Evolutionary conservation across 2,888 invertebrate genomes (phyloP), one percentile per base, ranked within the genome.

Genomic region (Drosophila subsilvestris): DNA sequence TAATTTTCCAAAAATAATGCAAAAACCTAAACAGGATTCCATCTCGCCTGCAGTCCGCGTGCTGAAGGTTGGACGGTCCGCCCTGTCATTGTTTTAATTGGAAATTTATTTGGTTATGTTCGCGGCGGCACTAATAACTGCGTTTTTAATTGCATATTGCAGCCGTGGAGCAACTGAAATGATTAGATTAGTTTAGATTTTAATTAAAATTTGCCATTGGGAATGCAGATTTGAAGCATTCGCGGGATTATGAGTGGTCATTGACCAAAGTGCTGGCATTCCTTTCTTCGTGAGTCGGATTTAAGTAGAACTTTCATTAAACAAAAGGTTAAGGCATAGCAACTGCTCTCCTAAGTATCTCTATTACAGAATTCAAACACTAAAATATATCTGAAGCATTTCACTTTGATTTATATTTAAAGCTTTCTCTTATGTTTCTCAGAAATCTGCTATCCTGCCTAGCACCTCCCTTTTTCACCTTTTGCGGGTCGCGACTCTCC

Each of bases 91-190:
- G 66, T 67, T 79, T 73, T 86, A 89, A 89, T 87, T 88, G 78
- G 50, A 86, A 86, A 88, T 88, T 75, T 83, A 86, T 88, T 89
- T 86, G 89, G 87, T 70, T 81, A 70, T 65, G 27, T 53, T 58
- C 58, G 61, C 29, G 22, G 60, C 29, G 22, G 42, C 37, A 55
- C 68, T 83, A 77, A 88, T 86, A 87, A 83, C 81, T 71, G 43
- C 53, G 48, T 53, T 80, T 86, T 75, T 74, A 83, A 84, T 86
- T 83, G 86, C 72, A 76, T 83, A 74, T 83, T 86, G 53, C 61
- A n/a, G n/a, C n/a, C n/a, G n/a, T n/a, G n/a, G n/a, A n/a, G n/a
- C n/a, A n/a, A n/a, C n/a, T n/a, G n/a, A n/a, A n/a, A n/a, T n/a
- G n/a, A n/a, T 37, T 37, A n/a, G 37, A 37, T 37, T 37, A 27